These are phyloP conservation scores for Lathronympha strigana DNA, from an alignment of 2,888 invertebrate species.

Conservation along the genomic window DNA sequence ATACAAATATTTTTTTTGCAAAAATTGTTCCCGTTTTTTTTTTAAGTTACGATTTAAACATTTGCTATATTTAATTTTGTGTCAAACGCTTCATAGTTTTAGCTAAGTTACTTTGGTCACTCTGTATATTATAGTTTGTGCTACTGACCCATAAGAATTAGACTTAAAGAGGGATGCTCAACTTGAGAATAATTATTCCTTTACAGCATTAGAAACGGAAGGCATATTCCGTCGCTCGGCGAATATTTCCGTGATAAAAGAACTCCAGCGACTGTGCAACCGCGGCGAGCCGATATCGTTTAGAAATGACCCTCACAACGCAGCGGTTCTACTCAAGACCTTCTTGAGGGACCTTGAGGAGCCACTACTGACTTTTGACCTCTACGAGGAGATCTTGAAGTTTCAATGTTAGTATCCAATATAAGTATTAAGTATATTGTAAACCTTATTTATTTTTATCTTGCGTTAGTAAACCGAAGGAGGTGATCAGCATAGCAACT, in stretches of 20 bases:
- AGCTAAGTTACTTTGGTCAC: too few relatives aligned
- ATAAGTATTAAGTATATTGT: too few relatives aligned
- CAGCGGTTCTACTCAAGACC: slow-evolving; percentile 97
- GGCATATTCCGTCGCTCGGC: slow-evolving; percentile 98
- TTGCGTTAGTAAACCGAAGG: slow-evolving; percentile 63
- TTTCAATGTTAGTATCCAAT: slow-evolving; percentile 89
- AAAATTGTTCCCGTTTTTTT: too few relatives aligned
- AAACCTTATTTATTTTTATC: slow-evolving; percentile 60
- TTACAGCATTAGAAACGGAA: slow-evolving; percentile 94
- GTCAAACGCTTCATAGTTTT: too few relatives aligned
- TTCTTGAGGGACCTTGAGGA: slow-evolving; percentile 96
- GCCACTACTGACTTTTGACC: slow-evolving; percentile 95
- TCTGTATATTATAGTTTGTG: too few relatives aligned
- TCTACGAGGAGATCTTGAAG: slow-evolving; percentile 96
- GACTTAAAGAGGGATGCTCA: too few relatives aligned
- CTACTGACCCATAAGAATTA: too few relatives aligned
- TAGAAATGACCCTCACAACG: slow-evolving; percentile 93
- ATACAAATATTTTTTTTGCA: too few relatives aligned
- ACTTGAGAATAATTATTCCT: neutral
- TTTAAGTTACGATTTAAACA: too few relatives aligned
- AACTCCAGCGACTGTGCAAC: slow-evolving; percentile 94
- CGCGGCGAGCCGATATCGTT: slow-evolving; percentile 92
- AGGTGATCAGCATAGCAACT: too few relatives aligned
- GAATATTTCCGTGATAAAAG: slow-evolving; percentile 91
- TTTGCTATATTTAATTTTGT: too few relatives aligned